Conservation (phyloP, 2,888 invertebrate species). For the Azorinus chamasolen region DNA sequence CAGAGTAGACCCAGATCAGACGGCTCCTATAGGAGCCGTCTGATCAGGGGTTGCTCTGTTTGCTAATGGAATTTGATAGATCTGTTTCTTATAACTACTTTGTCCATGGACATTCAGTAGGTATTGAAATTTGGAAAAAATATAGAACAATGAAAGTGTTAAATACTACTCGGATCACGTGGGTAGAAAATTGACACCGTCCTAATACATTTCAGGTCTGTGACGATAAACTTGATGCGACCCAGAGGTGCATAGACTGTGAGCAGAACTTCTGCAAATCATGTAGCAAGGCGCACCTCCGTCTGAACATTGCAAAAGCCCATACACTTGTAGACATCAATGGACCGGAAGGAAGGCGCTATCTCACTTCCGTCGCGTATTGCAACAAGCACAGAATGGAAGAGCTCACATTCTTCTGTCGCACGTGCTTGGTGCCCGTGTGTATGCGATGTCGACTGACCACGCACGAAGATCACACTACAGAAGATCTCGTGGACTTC, state of each 20-base stretch:
- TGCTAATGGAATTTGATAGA: too few relatives aligned
- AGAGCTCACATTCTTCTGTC: constrained; percentile 61
- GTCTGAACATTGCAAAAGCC: constrained; percentile 51
- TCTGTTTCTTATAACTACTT: too few relatives aligned
- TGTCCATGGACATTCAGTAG: too few relatives aligned
- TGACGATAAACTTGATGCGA: constrained; percentile 57
- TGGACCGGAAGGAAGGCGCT: constrained; percentile 51
- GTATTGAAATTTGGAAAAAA: too few relatives aligned
- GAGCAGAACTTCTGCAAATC: constrained; percentile 64
- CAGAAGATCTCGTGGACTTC: constrained; percentile 58
- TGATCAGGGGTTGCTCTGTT: too few relatives aligned
- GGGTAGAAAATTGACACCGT: too few relatives aligned
- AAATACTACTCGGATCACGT: too few relatives aligned
- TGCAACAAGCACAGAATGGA: constrained; percentile 64
- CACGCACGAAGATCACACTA: constrained; percentile 62
- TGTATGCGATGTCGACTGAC: constrained; percentile 64
- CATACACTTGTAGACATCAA: constrained; percentile 52
- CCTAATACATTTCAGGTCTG: constrained; percentile 41
- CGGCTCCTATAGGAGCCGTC: too few relatives aligned
- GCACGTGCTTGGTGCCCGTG: constrained; percentile 53
- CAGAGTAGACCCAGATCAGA: too few relatives aligned
- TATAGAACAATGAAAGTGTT: too few relatives aligned
- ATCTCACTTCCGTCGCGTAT: constrained; percentile 60
- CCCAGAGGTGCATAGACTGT: constrained; percentile 65
- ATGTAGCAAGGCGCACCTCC: constrained; percentile 66